Evolutionary conservation across 2,113 vertebrate genomes (phyloP).

Genomic region (Australoheros scitulus): DNA sequence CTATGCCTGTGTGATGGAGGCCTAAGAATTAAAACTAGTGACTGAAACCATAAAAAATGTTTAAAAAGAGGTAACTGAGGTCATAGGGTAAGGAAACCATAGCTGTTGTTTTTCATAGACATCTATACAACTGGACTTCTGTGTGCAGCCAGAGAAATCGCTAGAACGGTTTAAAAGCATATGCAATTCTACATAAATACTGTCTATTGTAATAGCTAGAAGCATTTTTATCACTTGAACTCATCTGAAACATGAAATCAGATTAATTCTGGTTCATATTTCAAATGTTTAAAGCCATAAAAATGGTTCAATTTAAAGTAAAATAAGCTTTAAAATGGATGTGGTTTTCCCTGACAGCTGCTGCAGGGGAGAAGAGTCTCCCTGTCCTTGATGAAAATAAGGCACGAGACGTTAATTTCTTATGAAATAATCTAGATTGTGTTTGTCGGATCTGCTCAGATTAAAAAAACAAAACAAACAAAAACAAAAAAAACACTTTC

Average conservation of each 20-base stretch:
- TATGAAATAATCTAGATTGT: conserved; percentile 61
- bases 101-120: not conserved
- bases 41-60: not conserved
- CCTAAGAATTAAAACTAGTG: not conserved
- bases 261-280: not conserved
- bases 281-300: not conserved
- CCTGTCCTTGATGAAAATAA: conserved; percentile 26
- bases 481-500: conserved; percentile 31
- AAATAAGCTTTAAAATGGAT: conserved; percentile 3
- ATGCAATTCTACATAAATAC: not conserved
- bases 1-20: not conserved
- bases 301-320: not conserved
- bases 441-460: conserved; percentile 47
- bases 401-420: conserved; percentile 51
- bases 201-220: not conserved
- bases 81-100: not conserved
- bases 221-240: not conserved
- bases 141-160: not conserved
- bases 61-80: not conserved
- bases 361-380: conserved; percentile 21
- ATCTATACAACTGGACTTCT: not conserved
- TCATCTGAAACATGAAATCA: conserved; percentile 6
- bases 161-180: not conserved
- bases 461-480: not conserved
- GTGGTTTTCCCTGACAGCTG: conserved; percentile 9